A percentile compares a stretch with the other conserved stretches of the same genome.
Conservation (phyloP, 2,888 invertebrate species). For the Plutella xylostella region DNA sequence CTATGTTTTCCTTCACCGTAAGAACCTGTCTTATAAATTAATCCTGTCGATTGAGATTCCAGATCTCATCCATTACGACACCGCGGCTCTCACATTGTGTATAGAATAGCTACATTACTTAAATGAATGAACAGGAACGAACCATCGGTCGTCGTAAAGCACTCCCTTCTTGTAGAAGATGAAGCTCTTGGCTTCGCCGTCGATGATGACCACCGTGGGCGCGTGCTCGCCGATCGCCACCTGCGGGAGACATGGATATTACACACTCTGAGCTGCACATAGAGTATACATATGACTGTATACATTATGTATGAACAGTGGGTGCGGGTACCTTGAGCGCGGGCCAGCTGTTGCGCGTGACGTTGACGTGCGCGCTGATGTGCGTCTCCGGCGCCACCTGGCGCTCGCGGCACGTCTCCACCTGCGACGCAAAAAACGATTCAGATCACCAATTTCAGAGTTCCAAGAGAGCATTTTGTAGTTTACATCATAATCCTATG, state of each 20-base stretch:
- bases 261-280: too few relatives aligned
- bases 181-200: constrained; percentile 34
- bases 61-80: too few relatives aligned
- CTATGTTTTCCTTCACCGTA: too few relatives aligned
- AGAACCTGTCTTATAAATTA: too few relatives aligned
- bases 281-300: too few relatives aligned
- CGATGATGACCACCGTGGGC: constrained; percentile 48
- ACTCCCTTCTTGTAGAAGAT: constrained; percentile 34
- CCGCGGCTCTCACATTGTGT: too few relatives aligned
- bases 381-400: constrained; percentile 37
- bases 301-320: too few relatives aligned
- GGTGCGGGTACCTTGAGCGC: constrained; percentile 49
- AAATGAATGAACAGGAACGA: too few relatives aligned
- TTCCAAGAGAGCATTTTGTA: neutral
- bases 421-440: constrained; percentile 25
- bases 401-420: constrained; percentile 30
- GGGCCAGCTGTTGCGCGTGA: constrained; percentile 35
- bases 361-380: constrained; percentile 48
- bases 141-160: constrained; percentile 48
- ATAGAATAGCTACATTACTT: too few relatives aligned
- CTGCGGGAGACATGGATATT: too few relatives aligned
- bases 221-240: constrained; percentile 41
- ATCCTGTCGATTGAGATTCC: too few relatives aligned
- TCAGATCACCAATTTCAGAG: neutral
- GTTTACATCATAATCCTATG: neutral